Evolutionary conservation across 2,888 invertebrate genomes (phyloP), one percentile per base, ranked within the genome.

Genomic region (Dorcus parallelipipedus): DNA sequence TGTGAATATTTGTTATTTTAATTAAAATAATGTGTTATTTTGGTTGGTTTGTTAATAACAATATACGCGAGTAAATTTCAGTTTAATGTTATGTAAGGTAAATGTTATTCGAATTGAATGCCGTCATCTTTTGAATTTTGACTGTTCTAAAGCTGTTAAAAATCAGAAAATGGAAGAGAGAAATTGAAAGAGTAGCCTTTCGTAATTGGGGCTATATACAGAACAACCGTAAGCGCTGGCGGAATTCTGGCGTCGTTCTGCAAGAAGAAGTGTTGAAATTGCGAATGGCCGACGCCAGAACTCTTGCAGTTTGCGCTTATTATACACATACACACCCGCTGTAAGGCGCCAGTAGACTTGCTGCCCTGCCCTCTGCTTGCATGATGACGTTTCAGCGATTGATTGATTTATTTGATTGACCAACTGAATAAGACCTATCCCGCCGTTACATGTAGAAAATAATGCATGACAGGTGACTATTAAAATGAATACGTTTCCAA

Each of bases 401-500:
- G 51, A 56, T 45, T 47, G 47, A 58, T 49, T 58, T 38, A 51
- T 54, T 54, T 55, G 50, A 55, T 62, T 61, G 57, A 56, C 55
- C 57, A 51, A 60, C 26, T 33, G 26, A 33, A 33, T 33, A 33
- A 33, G 26, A 33, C 57, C 45, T 62, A 60, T 58, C 55, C 59
- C 56, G 59, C 49, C 52, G 56, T 45, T 42, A 42, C 10, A 14
- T 17, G 42, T 42, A 42, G 42, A 42, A 45, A 45, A 52, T 59
- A 63, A 64, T 69, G 69, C 69, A 69, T 69, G 68, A 62, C 56
- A 52, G 61, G 65, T 66, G 70, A 66, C 69, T 67, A 68, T 75
- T 75, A 75, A 75, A 75, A 76, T 76, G 75, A 76, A 76, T 76
- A 76, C 76, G 74, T 76, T 76, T 76, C 76, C 69, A 58, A 70